phyloP scores from a whole-genome alignment of 1,140 invertebrate genomes.

The Campoletis sonorensis region DNA sequence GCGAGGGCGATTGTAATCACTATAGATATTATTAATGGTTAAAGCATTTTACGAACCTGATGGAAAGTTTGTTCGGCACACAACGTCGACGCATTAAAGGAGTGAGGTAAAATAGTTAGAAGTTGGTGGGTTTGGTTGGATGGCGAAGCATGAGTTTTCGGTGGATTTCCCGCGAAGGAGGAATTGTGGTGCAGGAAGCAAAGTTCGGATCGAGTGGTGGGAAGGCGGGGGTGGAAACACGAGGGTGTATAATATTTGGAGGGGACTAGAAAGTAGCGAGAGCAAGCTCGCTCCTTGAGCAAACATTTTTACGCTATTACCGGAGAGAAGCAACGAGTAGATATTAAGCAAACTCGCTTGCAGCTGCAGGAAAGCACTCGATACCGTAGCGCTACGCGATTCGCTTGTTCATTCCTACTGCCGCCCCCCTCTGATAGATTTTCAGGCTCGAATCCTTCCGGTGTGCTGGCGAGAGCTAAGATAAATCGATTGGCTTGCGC shows the following conservation, averaged over 20 bases:
- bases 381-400: background rate
- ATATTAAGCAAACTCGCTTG: slow-evolving; percentile 69
- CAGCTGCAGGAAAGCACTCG: slow-evolving; percentile 55
- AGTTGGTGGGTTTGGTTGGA: background rate
- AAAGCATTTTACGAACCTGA: slow-evolving; percentile 41
- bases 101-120: background rate
- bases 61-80: slow-evolving; percentile 64
- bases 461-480: slow-evolving; percentile 7
- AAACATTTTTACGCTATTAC: slow-evolving; percentile 75
- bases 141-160: slow-evolving; percentile 14
- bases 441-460: slow-evolving; percentile 6
- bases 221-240: slow-evolving; percentile 7
- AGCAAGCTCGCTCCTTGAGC: slow-evolving; percentile 56
- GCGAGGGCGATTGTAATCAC: slow-evolving; percentile 41
- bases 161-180: background rate
- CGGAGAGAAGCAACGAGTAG: slow-evolving; percentile 64
- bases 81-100: background rate
- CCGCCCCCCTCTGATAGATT: background rate
- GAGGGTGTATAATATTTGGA: background rate
- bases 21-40: slow-evolving; percentile 31
- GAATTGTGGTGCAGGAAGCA: slow-evolving; percentile 19
- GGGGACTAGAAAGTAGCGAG: slow-evolving; percentile 13
- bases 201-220: slow-evolving; percentile 22
- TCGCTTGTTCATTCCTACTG: slow-evolving; percentile 26
- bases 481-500: slow-evolving; percentile 38